These are phyloP conservation scores for Heteromurus nitidus DNA, from an alignment of 2,888 invertebrate species.

Conservation along the genomic window DNA sequence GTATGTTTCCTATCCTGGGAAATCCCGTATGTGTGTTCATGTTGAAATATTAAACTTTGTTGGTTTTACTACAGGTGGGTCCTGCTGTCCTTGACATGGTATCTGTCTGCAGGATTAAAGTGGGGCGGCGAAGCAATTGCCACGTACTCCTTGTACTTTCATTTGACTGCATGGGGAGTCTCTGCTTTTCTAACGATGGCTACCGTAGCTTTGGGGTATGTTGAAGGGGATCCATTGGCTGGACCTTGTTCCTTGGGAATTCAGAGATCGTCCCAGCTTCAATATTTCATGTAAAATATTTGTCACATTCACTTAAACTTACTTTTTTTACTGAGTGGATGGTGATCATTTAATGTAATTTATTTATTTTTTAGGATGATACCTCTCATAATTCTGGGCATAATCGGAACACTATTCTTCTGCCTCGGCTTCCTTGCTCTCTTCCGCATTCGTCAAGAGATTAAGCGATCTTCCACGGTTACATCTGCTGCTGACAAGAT, in stretches of 20 bases:
- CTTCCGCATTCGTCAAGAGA: slow-evolving; percentile 86
- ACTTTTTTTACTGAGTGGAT: no score
- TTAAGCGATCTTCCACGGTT: slow-evolving; percentile 71
- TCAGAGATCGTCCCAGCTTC: slow-evolving; percentile 69
- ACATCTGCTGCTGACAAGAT: slow-evolving; percentile 70
- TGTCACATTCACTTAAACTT: slow-evolving; percentile 1
- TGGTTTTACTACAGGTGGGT: slow-evolving; percentile 85
- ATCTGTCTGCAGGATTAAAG: slow-evolving; percentile 95
- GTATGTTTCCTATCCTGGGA: no score
- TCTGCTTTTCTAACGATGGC: slow-evolving; percentile 97
- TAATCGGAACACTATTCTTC: slow-evolving; percentile 93
- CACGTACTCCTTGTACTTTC: slow-evolving; percentile 97
- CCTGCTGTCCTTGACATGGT: slow-evolving; percentile 96
- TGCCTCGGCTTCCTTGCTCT: slow-evolving; percentile 96
- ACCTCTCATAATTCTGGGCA: slow-evolving; percentile 92
- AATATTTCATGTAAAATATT: slow-evolving; percentile 71
- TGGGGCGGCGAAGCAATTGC: slow-evolving; percentile 99
- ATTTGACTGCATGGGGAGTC: slow-evolving; percentile 98
- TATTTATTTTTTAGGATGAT: slow-evolving; percentile 84
- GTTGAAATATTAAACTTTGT: background rate
- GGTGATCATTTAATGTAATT: no score
- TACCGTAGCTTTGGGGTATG: slow-evolving; percentile 95
- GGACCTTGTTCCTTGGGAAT: slow-evolving; percentile 70
- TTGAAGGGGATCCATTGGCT: slow-evolving; percentile 82
- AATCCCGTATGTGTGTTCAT: background rate